These are phyloP conservation scores for Gobionotothen gibberifrons DNA, from an alignment of 2,797 vertebrate species.

Conservation along the genomic window DNA sequence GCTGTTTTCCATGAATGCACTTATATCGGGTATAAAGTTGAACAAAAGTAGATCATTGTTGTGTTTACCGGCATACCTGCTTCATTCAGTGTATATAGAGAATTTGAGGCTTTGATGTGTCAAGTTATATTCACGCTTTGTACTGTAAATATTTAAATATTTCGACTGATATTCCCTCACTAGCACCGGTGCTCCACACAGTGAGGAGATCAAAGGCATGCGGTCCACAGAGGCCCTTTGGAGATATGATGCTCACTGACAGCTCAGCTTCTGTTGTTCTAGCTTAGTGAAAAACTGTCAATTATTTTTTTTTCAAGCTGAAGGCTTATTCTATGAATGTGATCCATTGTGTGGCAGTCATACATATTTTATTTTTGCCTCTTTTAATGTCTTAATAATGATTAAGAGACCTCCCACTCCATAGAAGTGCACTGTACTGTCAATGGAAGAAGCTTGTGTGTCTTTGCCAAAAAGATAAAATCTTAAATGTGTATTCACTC, in stretches of 20 bases:
- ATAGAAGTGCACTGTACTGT: background rate
- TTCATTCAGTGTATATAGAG: conserved; percentile 26
- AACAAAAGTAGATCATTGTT: conserved; percentile 28
- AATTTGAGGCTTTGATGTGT: conserved; percentile 54
- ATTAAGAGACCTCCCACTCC: background rate
- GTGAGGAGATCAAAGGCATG: conserved; percentile 71
- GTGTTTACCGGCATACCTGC: conserved; percentile 26
- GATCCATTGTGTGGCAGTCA: conserved; percentile 22
- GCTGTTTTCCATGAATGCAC: conserved; percentile 19
- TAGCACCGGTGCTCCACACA: conserved; percentile 42
- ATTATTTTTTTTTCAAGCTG: conserved; percentile 42
- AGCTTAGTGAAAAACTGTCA: conserved; percentile 49
- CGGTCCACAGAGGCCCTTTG: conserved; percentile 50
- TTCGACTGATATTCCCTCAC: conserved; percentile 58
- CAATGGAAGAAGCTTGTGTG: background rate
- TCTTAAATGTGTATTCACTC: conserved; percentile 35
- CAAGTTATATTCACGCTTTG: conserved; percentile 51
- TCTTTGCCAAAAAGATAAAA: conserved; percentile 31
- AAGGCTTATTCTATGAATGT: conserved; percentile 25
- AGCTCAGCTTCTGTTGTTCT: conserved; percentile 72
- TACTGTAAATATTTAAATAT: conserved; percentile 73
- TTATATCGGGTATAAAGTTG: conserved; percentile 14
- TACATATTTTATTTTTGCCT: background rate
- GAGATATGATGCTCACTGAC: conserved; percentile 71
- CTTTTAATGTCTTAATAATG: background rate